These are phyloP conservation scores for Platorchestia sp. DNA, from an alignment of 1,140 invertebrate genomes.

Conservation along the genomic window DNA sequence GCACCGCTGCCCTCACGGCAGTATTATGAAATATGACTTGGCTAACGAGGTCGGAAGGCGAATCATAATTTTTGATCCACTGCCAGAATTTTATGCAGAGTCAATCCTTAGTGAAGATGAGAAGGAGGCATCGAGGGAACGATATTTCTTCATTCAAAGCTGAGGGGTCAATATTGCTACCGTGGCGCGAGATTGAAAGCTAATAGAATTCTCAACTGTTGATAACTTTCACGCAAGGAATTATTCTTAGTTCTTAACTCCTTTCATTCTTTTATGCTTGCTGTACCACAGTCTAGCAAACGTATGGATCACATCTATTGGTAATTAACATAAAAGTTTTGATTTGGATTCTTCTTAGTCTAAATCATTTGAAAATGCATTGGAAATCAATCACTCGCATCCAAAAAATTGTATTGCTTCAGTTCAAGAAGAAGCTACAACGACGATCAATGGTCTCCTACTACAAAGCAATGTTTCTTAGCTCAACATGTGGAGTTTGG, in stretches of 20 bases:
- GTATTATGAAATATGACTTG: background rate
- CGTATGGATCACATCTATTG: background rate
- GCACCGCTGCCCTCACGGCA: background rate
- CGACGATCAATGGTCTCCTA: background rate
- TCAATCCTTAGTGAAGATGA: conserved; percentile 37
- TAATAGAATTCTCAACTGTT: background rate
- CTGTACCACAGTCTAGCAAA: background rate
- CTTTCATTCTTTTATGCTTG: background rate
- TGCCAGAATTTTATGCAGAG: conserved; percentile 45
- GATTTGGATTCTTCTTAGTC: background rate
- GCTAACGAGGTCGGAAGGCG: conserved; percentile 16
- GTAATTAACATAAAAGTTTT: background rate
- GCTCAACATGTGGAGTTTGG: background rate
- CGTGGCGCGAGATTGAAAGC: background rate
- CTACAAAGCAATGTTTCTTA: background rate
- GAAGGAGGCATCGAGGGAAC: background rate
- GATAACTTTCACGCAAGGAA: background rate
- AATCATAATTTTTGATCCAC: conserved; percentile 51
- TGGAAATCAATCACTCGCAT: background rate
- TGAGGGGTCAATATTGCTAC: conserved; percentile 39
- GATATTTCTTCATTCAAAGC: conserved; percentile 31
- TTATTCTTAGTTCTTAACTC: background rate
- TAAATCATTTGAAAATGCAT: background rate
- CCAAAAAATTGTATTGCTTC: background rate
- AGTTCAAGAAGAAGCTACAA: background rate